Evolutionary conservation across 2,797 vertebrate genomes (phyloP).

Genomic region (Enteromius thamalakanensis): DNA sequence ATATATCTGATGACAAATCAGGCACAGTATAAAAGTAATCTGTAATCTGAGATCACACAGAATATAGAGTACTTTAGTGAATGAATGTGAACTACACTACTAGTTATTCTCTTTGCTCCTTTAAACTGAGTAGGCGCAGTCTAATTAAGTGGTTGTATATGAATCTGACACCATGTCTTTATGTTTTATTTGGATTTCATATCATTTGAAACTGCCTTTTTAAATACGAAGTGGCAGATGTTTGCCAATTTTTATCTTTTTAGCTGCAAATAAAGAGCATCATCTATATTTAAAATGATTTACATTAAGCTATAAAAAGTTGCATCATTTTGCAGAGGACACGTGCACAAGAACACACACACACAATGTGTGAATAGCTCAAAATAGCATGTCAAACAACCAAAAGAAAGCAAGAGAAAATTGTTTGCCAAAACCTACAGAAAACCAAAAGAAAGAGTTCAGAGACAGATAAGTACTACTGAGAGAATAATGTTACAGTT

Average conservation of each 20-base stretch:
- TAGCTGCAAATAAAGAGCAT: slow-evolving; percentile 36
- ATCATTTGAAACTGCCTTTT: slow-evolving; percentile 4
- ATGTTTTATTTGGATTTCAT: background rate
- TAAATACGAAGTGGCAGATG: slow-evolving; percentile 11
- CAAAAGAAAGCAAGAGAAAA: background rate
- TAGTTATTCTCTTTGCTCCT: slow-evolving; percentile 3
- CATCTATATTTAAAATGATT: slow-evolving; percentile 54
- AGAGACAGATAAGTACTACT: background rate
- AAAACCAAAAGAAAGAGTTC: background rate
- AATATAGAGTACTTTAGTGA: background rate
- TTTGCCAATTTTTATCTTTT: slow-evolving; percentile 10
- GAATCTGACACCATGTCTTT: slow-evolving; percentile 2
- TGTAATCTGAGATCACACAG: slow-evolving; percentile 31
- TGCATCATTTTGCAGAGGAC: slow-evolving; percentile 44
- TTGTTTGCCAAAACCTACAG: background rate
- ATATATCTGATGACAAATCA: slow-evolving; percentile 9
- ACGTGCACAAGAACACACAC: background rate
- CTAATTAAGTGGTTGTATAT: slow-evolving; percentile 8
- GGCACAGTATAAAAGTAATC: slow-evolving; percentile 1
- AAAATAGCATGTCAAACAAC: slow-evolving; percentile 14
- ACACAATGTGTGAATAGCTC: background rate
- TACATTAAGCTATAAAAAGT: slow-evolving; percentile 53
- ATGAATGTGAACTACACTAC: background rate
- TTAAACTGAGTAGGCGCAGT: background rate
- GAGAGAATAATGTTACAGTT: slow-evolving; percentile 8